Evolutionary conservation across 2,888 invertebrate genomes (phyloP).

Genomic region (Drosophila mayaguana): DNA sequence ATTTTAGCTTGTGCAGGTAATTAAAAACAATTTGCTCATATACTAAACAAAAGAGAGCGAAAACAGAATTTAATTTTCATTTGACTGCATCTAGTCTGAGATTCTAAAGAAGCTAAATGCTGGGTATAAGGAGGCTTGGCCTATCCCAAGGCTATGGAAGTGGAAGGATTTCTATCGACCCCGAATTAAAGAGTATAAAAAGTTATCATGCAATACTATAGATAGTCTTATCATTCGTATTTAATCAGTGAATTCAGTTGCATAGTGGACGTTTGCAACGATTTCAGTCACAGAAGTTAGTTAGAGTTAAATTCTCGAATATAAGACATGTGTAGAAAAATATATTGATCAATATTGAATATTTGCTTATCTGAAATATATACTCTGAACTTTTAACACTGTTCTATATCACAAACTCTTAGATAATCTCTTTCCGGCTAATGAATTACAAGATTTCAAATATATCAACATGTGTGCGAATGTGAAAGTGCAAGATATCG

Average conservation of each 20-base stretch:
- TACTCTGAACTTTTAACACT: background rate
- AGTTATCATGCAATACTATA: background rate
- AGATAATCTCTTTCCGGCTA: background rate
- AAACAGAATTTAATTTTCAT: background rate
- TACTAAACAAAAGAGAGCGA: too few relatives aligned
- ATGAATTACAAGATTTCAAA: background rate
- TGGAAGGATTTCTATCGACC: background rate
- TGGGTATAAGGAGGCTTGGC: background rate
- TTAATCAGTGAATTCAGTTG: background rate
- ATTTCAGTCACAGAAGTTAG: background rate
- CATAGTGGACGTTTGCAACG: background rate
- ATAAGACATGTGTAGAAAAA: too few relatives aligned
- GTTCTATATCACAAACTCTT: background rate
- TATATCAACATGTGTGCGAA: background rate
- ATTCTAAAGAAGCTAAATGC: too few relatives aligned
- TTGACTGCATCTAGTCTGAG: too few relatives aligned
- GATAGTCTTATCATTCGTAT: background rate
- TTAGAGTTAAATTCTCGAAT: background rate
- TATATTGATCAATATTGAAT: too few relatives aligned
- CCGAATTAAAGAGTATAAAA: background rate
- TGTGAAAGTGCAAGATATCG: background rate
- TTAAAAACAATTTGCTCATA: background rate
- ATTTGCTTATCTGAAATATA: background rate
- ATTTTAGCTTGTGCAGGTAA: background rate
- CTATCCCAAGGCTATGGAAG: background rate